Conservation (phyloP, 1,140 invertebrate species). For the Pinna nobilis region DNA sequence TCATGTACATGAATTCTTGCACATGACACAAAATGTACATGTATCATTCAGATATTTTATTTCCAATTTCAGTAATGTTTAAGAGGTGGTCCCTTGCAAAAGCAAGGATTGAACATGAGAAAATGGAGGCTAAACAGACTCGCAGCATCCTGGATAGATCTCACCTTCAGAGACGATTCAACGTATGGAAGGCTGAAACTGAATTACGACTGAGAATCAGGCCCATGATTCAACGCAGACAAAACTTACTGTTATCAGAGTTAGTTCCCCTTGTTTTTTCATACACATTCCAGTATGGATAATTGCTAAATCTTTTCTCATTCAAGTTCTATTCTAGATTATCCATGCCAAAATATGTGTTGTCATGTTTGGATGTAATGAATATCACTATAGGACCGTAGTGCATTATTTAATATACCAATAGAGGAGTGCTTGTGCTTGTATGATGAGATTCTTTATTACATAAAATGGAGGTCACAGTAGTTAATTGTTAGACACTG, state of each 20-base stretch:
- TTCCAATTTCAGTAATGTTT: slow-evolving; percentile 42
- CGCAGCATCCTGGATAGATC: slow-evolving; percentile 34
- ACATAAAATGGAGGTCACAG: too few species aligned
- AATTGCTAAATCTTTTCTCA: neutral
- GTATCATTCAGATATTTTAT: too few species aligned
- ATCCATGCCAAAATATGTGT: too few species aligned
- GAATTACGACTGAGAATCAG: slow-evolving; percentile 35
- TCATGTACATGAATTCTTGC: too few species aligned
- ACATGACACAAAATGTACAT: too few species aligned
- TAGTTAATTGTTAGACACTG: too few species aligned
- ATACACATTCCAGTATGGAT: neutral
- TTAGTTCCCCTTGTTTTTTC: neutral
- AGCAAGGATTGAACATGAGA: slow-evolving; percentile 30
- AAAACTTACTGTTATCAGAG: slow-evolving; percentile 29
- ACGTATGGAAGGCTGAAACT: slow-evolving; percentile 34
- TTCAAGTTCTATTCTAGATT: too few species aligned
- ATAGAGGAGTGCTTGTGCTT: too few species aligned
- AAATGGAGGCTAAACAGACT: slow-evolving; percentile 32
- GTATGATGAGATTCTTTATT: too few species aligned
- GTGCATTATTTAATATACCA: too few species aligned
- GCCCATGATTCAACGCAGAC: slow-evolving; percentile 37
- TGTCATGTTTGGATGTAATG: too few species aligned
- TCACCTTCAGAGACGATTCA: slow-evolving; percentile 34
- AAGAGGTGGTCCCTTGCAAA: slow-evolving; percentile 35
- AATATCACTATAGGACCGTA: too few species aligned